A percentile compares a stretch with the other conserved stretches of the same genome.
These are phyloP conservation scores for Sceloporus tristichus DNA, from an alignment of 2,113 vertebrate genomes.

Conservation along the genomic window DNA sequence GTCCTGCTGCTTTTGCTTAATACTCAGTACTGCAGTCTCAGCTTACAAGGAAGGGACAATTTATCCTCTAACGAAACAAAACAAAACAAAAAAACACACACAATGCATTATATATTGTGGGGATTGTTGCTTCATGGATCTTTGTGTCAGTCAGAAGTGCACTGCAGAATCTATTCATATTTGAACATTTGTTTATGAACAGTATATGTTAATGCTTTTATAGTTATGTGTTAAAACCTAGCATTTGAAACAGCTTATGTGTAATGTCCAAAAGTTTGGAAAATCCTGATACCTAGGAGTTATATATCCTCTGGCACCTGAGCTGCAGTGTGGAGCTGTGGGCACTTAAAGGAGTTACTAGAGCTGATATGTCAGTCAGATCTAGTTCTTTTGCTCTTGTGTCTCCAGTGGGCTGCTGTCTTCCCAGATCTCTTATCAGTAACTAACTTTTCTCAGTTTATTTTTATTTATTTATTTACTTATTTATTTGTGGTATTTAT, in stretches of 20 bases:
- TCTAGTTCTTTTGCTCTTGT: not conserved
- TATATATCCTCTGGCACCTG: not conserved
- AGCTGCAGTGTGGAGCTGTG: not conserved
- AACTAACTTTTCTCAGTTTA: too few species aligned
- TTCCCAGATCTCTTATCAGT: not conserved
- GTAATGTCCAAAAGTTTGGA: not conserved
- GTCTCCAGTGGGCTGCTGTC: not conserved
- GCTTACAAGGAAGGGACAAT: too few species aligned
- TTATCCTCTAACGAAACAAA: not conserved
- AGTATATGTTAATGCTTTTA: not conserved
- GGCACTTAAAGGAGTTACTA: not conserved
- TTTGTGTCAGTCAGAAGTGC: not conserved
- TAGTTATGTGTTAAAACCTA: slow-evolving; percentile 2
- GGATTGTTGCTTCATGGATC: not conserved
- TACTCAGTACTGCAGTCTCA: not conserved
- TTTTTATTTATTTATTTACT: too few species aligned
- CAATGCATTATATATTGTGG: not conserved
- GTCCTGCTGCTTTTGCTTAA: not conserved
- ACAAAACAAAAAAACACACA: not conserved
- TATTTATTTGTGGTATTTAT: too few species aligned
- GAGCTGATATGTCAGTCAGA: not conserved
- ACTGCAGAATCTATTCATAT: not conserved
- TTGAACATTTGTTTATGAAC: not conserved
- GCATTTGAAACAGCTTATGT: not conserved
- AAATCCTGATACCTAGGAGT: not conserved